phyloP scores from a whole-genome alignment of 1,140 invertebrate genomes.

The Aphis craccivora region DNA sequence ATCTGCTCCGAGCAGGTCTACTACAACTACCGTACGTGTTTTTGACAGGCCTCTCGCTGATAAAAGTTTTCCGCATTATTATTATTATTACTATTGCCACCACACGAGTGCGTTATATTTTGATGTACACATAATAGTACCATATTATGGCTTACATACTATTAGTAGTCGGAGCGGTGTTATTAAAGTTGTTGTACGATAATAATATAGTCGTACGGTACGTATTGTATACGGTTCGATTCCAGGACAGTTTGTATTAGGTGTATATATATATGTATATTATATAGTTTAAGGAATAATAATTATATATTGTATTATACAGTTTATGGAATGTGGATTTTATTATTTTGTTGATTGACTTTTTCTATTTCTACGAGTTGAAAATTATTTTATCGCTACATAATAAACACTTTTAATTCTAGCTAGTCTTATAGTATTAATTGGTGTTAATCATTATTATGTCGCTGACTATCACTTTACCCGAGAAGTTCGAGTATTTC shows the following conservation, averaged over 20 bases:
- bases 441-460: background rate
- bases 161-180: background rate
- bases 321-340: background rate
- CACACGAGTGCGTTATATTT: background rate
- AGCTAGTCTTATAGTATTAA: background rate
- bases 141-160: background rate
- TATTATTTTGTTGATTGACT: background rate
- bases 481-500: background rate
- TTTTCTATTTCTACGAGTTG: background rate
- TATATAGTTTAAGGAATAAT: background rate
- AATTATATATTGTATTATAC: too few relatives aligned
- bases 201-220: background rate
- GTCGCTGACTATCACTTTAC: background rate
- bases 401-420: background rate
- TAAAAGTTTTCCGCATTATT: slow-evolving; percentile 19
- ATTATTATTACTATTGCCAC: slow-evolving; percentile 14
- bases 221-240: background rate
- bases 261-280: too few relatives aligned
- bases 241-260: background rate
- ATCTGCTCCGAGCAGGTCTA: slow-evolving; percentile 20
- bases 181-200: background rate
- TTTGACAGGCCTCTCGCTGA: slow-evolving; percentile 30
- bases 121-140: background rate
- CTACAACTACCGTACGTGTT: background rate
- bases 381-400: background rate